Percentiles rank a stretch among this genome's conserved stretches.
Evolutionary conservation across 2,113 vertebrate genomes (phyloP).

Genomic region (Monopterus albus): DNA sequence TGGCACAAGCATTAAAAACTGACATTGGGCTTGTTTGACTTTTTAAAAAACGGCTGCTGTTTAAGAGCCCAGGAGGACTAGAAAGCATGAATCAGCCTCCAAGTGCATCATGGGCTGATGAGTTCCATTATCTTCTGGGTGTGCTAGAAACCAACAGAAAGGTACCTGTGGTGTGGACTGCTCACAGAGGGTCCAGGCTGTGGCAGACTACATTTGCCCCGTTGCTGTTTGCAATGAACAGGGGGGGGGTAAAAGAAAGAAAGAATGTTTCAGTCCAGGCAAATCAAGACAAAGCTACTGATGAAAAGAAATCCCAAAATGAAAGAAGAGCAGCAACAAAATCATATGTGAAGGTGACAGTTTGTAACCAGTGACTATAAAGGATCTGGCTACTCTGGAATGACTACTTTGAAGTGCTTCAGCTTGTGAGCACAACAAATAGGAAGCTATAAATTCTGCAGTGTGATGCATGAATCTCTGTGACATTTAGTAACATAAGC

Average conservation of each 20-base stretch:
- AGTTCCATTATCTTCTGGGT: constrained; percentile 94
- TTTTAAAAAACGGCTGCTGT: constrained; percentile 7
- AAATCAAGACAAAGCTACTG: constrained; percentile 97
- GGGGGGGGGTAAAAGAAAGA: constrained; percentile 95
- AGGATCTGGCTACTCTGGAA: constrained; percentile 90
- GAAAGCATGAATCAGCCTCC: constrained; percentile 25
- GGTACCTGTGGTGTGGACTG: constrained; percentile 98
- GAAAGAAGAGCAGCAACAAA: constrained; percentile 88
- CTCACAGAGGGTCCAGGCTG: constrained; percentile 98
- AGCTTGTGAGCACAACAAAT: constrained; percentile 17
- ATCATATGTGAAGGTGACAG: constrained; percentile 83
- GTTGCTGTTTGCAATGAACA: constrained; percentile 99
- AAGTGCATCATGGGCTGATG: constrained; percentile 72
- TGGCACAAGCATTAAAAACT: constrained; percentile 8
- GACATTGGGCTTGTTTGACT: neutral
- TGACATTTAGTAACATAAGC: constrained; percentile 51
- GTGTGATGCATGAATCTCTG: constrained; percentile 41
- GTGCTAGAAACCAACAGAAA: constrained; percentile 98
- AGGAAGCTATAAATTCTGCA: constrained; percentile 34
- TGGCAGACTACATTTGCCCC: constrained; percentile 98
- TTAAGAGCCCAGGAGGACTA: neutral
- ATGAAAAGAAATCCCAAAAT: constrained; percentile 85
- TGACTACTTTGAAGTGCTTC: constrained; percentile 50
- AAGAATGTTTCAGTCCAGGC: constrained; percentile 98
- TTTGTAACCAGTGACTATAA: constrained; percentile 76